Conservation (phyloP, 2,113 vertebrate species). For the Propithecus coquereli region DNA sequence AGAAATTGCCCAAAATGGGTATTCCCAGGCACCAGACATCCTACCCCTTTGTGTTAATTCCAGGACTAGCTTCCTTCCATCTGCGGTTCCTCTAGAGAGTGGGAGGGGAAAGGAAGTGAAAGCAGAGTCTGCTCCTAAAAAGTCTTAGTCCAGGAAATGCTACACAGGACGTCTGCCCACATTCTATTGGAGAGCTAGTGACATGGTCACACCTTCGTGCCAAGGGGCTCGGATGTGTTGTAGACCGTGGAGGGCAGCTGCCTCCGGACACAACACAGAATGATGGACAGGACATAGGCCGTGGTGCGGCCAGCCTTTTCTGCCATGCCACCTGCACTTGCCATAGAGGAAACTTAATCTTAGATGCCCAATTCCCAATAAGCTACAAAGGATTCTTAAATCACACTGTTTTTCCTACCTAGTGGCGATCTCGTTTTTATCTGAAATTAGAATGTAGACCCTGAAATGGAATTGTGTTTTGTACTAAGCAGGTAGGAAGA, state of each 20-base stretch:
- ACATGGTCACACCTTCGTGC: background rate
- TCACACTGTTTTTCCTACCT: background rate
- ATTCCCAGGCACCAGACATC: too few relatives aligned
- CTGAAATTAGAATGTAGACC: background rate
- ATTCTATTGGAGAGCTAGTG: background rate
- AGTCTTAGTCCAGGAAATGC: too few relatives aligned
- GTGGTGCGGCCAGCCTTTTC: background rate
- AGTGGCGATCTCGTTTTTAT: background rate
- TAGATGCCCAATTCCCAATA: background rate
- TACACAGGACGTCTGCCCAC: background rate
- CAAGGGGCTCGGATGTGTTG: background rate
- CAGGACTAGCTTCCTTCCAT: background rate
- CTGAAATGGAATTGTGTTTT: background rate
- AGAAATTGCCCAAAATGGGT: background rate
- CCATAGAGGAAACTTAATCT: background rate
- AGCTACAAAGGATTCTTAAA: background rate
- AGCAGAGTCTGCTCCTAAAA: background rate
- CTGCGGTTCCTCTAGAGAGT: background rate
- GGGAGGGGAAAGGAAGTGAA: background rate
- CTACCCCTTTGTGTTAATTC: background rate
- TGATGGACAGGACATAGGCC: rapidly evolving
- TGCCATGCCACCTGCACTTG: rapidly evolving
- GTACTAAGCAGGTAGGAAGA: background rate
- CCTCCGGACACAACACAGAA: too few relatives aligned
- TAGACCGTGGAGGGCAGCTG: rapidly evolving